These are phyloP conservation scores for Blera fallax DNA, from an alignment of 2,888 invertebrate species.

Conservation along the genomic window DNA sequence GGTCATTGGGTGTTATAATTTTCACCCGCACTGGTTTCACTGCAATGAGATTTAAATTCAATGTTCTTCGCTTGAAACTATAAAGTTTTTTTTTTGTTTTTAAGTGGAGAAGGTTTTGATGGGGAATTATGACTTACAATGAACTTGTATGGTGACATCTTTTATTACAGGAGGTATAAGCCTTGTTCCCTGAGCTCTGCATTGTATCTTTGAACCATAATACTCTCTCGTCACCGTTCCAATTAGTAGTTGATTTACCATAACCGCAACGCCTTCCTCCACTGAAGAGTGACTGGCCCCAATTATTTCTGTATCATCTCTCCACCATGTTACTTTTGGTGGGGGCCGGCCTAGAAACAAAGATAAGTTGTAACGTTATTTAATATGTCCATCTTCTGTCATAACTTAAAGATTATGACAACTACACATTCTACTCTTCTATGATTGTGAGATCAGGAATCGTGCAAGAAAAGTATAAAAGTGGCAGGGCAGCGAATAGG, in stretches of 20 bases:
- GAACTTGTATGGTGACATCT: slow-evolving; percentile 90
- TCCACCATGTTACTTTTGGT: slow-evolving; percentile 93
- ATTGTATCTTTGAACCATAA: slow-evolving; percentile 89
- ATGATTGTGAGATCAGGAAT: no score
- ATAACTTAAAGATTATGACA: no score
- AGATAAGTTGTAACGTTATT: neutral
- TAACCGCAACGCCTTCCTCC: slow-evolving; percentile 84
- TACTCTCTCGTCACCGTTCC: slow-evolving; percentile 87
- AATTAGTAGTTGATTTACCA: slow-evolving; percentile 90
- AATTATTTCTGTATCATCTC: slow-evolving; percentile 88
- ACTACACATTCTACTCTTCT: no score
- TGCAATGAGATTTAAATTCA: slow-evolving; percentile 79
- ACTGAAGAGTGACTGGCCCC: slow-evolving; percentile 86
- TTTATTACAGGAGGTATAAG: slow-evolving; percentile 86
- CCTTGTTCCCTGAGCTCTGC: slow-evolving; percentile 89
- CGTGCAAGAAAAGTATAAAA: no score
- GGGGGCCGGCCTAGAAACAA: slow-evolving; percentile 87
- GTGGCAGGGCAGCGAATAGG: no score
- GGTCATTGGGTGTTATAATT: slow-evolving; percentile 87
- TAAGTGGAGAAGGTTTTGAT: neutral
- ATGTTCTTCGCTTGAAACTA: neutral
- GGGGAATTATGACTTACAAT: slow-evolving; percentile 82
- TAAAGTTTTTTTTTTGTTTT: slow-evolving; percentile 5
- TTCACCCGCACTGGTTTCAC: slow-evolving; percentile 91
- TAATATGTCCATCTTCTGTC: neutral